These are phyloP conservation scores for Crotalus horridus DNA, from an alignment of 2,113 vertebrate genomes.

Conservation along the genomic window DNA sequence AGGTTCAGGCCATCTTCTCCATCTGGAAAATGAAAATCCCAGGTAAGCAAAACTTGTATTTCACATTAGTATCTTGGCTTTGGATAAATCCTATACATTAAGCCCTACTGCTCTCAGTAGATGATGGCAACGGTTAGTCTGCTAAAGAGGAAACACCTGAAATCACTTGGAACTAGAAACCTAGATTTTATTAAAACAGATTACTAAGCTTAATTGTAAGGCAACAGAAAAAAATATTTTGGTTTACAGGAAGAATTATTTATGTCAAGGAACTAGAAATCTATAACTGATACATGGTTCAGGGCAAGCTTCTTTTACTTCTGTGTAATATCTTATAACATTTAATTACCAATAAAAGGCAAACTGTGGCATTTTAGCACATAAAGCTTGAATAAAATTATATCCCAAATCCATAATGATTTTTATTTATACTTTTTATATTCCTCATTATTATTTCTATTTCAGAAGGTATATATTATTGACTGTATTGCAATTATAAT, in stretches of 20 bases:
- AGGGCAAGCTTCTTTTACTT: background rate
- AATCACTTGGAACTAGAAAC: background rate
- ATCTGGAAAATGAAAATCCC: background rate
- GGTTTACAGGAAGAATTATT: background rate
- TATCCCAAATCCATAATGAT: conserved; percentile 11
- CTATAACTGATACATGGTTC: background rate
- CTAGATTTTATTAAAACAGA: background rate
- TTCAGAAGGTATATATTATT: conserved; percentile 57
- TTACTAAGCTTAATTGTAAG: background rate
- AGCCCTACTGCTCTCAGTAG: background rate
- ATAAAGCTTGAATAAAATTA: background rate
- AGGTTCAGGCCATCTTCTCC: background rate
- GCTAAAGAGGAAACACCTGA: background rate
- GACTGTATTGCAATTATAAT: conserved; percentile 55
- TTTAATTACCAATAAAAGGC: conserved; percentile 14
- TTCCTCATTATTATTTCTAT: conserved; percentile 34
- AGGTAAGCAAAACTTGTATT: background rate
- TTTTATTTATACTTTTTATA: background rate
- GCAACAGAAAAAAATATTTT: background rate
- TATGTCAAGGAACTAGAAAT: background rate
- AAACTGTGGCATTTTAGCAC: background rate
- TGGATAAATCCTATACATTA: background rate
- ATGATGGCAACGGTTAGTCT: background rate
- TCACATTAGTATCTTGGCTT: background rate
- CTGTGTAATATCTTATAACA: background rate